phyloP scores from a whole-genome alignment of 2,888 invertebrate genomes.

The Dicyrtomina minuta region DNA sequence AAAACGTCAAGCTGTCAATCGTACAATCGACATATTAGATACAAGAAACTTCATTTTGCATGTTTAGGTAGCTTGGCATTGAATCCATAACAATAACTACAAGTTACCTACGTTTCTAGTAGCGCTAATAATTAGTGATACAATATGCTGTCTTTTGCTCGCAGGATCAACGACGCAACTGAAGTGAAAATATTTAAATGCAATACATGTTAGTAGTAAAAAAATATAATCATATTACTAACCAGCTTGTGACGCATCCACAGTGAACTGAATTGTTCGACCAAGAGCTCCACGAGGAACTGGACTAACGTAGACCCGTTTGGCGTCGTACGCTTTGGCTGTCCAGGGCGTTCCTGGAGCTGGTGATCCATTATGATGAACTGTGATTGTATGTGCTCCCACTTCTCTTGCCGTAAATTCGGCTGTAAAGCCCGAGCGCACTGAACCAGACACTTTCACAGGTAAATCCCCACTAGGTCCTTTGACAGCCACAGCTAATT shows the following conservation, averaged over 20 bases:
- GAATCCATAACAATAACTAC: too few relatives aligned
- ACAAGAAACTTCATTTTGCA: too few relatives aligned
- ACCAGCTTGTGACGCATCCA: slow-evolving; percentile 57
- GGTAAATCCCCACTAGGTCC: slow-evolving; percentile 66
- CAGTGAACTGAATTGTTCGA: slow-evolving; percentile 84
- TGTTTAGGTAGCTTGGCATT: too few relatives aligned
- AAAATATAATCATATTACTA: too few relatives aligned
- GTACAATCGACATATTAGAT: too few relatives aligned
- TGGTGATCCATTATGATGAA: slow-evolving; percentile 74
- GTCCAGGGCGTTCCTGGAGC: slow-evolving; percentile 78
- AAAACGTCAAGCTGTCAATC: too few relatives aligned
- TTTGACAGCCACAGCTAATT: slow-evolving; percentile 83
- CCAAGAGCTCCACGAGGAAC: slow-evolving; percentile 82
- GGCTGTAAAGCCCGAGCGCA: slow-evolving; percentile 82
- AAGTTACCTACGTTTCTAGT: too few relatives aligned
- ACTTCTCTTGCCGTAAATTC: slow-evolving; percentile 90
- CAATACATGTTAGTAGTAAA: too few relatives aligned
- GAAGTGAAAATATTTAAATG: too few relatives aligned
- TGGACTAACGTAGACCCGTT: slow-evolving; percentile 77
- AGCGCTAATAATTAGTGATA: too few relatives aligned
- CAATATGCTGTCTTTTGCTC: too few relatives aligned
- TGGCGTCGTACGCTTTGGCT: slow-evolving; percentile 90
- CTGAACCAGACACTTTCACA: slow-evolving; percentile 84
- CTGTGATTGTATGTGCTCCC: slow-evolving; percentile 87
- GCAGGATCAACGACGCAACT: too few relatives aligned